A percentile compares a stretch with the other conserved stretches of the same genome.
phyloP scores from a whole-genome alignment of 2,888 invertebrate genomes.

The Shargacucullia verbasci region DNA sequence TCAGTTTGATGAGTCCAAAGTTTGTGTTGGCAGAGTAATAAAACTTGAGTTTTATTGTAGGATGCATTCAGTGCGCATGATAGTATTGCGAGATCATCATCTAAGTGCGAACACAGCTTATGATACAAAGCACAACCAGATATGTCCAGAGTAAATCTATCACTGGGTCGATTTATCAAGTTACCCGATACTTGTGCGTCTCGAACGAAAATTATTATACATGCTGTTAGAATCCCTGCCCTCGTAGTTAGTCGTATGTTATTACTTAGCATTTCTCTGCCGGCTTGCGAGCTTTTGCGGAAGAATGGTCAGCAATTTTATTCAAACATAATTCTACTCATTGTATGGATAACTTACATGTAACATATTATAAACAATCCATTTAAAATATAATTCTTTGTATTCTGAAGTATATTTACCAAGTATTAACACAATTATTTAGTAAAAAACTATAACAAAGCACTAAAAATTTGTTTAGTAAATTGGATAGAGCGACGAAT shows the following conservation, averaged over 20 bases:
- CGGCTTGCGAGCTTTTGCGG: conserved; percentile 55
- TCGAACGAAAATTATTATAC: conserved; percentile 59
- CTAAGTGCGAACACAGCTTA: conserved; percentile 79
- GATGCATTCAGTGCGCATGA: conserved; percentile 79
- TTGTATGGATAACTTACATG: conserved; percentile 43
- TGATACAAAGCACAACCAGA: conserved; percentile 77
- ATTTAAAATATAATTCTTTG: conserved; percentile 6
- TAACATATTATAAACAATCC: conserved; percentile 5
- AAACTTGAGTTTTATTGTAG: conserved; percentile 79
- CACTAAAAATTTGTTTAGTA: conserved; percentile 42
- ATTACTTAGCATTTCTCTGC: conserved; percentile 72
- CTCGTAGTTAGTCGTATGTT: conserved; percentile 58
- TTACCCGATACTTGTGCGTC: conserved; percentile 68
- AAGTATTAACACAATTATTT: not conserved
- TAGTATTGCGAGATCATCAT: conserved; percentile 78
- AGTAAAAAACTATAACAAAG: conserved; percentile 16
- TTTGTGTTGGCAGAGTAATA: conserved; percentile 79
- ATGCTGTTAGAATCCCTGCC: conserved; percentile 62
- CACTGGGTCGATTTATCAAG: conserved; percentile 67
- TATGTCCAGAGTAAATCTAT: conserved; percentile 74
- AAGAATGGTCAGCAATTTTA: conserved; percentile 39
- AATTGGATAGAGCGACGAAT: not conserved
- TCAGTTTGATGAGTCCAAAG: conserved; percentile 80
- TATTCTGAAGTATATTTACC: not conserved
- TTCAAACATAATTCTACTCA: conserved; percentile 37